Conservation (phyloP, 2,113 vertebrate genomes). For the Cyphomyrus plagiostoma region DNA sequence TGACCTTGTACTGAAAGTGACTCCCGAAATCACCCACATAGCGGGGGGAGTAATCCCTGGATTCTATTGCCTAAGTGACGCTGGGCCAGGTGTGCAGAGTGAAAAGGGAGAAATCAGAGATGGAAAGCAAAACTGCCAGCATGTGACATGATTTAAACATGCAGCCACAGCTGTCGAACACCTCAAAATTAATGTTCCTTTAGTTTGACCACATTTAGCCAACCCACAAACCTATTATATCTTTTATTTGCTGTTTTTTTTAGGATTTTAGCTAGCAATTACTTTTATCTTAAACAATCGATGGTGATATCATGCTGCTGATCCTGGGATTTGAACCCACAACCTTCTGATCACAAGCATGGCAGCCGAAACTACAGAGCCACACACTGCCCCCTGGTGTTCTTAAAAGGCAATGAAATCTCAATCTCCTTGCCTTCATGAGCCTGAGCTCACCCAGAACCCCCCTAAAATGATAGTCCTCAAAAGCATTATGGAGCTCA, state of each 20-base stretch:
- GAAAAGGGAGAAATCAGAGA: neutral
- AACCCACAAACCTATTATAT: neutral
- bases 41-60: constrained; percentile 23
- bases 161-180: neutral
- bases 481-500: neutral
- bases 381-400: neutral
- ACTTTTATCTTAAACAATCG: neutral
- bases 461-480: neutral
- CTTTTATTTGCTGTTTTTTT: neutral
- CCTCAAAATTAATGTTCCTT: neutral
- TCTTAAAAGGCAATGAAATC: neutral
- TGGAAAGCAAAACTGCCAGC: neutral
- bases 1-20: constrained; percentile 12
- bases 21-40: constrained; percentile 16
- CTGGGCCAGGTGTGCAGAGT: neutral
- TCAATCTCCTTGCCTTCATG: neutral
- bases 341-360: neutral
- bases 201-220: neutral
- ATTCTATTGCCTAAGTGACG: neutral
- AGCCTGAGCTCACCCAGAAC: neutral
- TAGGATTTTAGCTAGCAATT: too few relatives aligned
- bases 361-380: neutral
- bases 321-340: neutral
- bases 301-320: neutral
- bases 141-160: neutral